These are phyloP conservation scores for Miltochrista miniata DNA, from an alignment of 2,888 invertebrate species.

Conservation along the genomic window DNA sequence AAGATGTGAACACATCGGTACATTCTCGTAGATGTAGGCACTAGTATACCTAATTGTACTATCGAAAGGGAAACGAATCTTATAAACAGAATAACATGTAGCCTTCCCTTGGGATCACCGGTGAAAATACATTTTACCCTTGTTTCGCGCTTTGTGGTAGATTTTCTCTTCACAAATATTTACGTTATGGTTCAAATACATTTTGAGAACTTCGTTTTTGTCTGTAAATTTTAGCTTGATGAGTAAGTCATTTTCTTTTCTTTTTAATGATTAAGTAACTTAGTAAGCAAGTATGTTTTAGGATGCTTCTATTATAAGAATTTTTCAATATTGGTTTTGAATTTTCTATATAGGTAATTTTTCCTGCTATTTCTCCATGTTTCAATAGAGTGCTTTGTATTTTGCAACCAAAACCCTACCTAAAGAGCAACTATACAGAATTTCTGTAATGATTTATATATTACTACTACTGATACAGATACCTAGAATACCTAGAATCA, in stretches of 20 bases:
- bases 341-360: background rate
- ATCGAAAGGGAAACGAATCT: no score
- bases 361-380: background rate
- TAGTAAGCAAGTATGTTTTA: background rate
- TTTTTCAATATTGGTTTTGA: background rate
- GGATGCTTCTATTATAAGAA: background rate
- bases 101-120: constrained; percentile 27
- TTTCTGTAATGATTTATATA: no score
- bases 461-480: no score
- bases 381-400: no score
- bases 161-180: constrained; percentile 33
- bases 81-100: no score
- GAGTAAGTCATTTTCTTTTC: background rate
- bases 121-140: constrained; percentile 36
- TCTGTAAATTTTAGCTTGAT: background rate
- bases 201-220: constrained; percentile 12
- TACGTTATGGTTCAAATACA: constrained; percentile 35
- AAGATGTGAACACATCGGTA: no score
- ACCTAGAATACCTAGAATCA: no score
- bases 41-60: no score
- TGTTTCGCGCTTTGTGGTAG: no score
- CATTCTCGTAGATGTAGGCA: no score
- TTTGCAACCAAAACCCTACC: no score
- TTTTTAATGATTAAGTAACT: background rate
- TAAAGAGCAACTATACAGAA: no score